Evolutionary conservation across 2,113 vertebrate species (phyloP).

Genomic region (Mobula hypostoma): DNA sequence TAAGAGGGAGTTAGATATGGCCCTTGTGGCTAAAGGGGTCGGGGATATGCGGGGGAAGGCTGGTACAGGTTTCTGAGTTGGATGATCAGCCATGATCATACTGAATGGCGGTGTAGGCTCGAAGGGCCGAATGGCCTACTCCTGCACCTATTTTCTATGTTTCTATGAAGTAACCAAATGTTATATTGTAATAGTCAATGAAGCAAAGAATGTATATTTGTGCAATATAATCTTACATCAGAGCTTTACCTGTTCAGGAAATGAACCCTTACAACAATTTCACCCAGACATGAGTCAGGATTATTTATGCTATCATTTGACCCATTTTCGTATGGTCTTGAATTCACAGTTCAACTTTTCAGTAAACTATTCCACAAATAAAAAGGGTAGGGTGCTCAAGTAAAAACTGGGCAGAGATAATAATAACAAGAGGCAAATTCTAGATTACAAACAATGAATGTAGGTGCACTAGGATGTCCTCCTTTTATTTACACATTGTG

Average conservation of each 20-base stretch:
- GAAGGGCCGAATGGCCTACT: no score
- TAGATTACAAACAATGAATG: background rate
- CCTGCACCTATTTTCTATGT: no score
- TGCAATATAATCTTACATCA: background rate
- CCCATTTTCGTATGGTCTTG: background rate
- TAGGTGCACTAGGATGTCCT: background rate
- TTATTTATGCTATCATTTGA: background rate
- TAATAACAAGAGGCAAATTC: no score
- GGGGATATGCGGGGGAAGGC: no score
- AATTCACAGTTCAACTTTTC: background rate
- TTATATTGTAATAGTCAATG: background rate
- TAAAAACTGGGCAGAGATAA: background rate
- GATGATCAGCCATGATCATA: no score
- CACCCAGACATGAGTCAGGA: background rate
- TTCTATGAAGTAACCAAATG: no score
- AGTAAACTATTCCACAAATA: background rate
- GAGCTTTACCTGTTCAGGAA: background rate
- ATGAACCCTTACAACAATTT: background rate
- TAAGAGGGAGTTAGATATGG: no score
- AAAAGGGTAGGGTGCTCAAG: background rate
- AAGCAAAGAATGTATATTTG: background rate
- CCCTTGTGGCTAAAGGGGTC: no score
- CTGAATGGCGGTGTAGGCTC: no score
- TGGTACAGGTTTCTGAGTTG: no score
- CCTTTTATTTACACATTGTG: background rate